Base-by-base conservation (phyloP, 2,888 invertebrate species). In the Drosophila testacea region DNA sequence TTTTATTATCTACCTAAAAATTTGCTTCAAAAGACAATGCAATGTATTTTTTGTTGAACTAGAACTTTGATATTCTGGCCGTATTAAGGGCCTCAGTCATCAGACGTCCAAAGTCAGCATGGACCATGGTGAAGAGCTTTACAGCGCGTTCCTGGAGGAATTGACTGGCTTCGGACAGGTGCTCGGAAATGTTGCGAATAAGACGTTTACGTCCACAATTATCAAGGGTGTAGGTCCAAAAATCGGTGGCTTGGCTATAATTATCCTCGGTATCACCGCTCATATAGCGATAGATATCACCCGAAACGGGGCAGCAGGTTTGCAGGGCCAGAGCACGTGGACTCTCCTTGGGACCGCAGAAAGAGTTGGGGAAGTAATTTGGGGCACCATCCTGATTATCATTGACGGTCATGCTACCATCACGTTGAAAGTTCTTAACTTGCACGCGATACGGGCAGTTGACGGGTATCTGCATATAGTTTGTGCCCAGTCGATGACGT, bases 301-400 rank as follows among this genome's bases (percentile, higher is more conserved):
- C 98, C 60, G 94, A 93, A 1, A 95, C 90, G 28, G 92, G 91
- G 90, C 95, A 95, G 47, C 94, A 93, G 2, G 95, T 94, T 32
- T 84, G 81, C 46, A 95, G 88, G 42, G 93, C 93, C 77, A 94
- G 94, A 1, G 95, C 96, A 4, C 95, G 93, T 0, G 95, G 94
- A 83, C 95, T 95, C 73, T 95, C 95, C 77, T 95, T 94, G 0
- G 98, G 98, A 0, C 99, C 99, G 71, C 94, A 94, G 93, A 98
- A 99, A 73, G 98, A 98, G 93, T 99, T 99, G 0, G 99, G 99
- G 94, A 95, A 98, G 92, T 99, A 99, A 93, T 99, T 99, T 4
- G 99, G 99, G 4, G 96, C 96, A 28, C 96, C 96, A 5, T 95
- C 95, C 93, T 98, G 97, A 92, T 98, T 98, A 81, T 95, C 95